Conservation (phyloP, 2,888 invertebrate genomes). For the Thymelicus acteon region DNA sequence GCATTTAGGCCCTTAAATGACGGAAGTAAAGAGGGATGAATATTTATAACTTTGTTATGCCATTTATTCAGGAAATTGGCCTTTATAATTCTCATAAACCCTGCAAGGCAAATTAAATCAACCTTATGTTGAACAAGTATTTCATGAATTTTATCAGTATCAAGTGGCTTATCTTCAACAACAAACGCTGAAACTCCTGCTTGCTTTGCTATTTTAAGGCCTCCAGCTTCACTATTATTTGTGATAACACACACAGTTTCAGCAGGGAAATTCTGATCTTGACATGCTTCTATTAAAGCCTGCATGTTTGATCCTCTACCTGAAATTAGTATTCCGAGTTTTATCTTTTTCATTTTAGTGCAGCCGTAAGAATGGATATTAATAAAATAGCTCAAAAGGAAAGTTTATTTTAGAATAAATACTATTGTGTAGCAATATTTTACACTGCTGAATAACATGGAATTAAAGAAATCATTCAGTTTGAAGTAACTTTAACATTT, state of each 20-base stretch:
- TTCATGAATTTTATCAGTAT: slow-evolving; percentile 11
- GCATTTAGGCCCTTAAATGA: slow-evolving; percentile 11
- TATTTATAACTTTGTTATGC: slow-evolving; percentile 12
- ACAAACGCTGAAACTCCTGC: slow-evolving; percentile 11
- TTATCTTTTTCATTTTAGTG: slow-evolving; percentile 11
- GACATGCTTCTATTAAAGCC: slow-evolving; percentile 15
- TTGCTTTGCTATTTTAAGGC: slow-evolving; percentile 8
- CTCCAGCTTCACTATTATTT: slow-evolving; percentile 10
- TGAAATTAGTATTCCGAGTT: slow-evolving; percentile 16
- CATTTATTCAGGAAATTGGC: slow-evolving; percentile 9
- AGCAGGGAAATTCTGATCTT: slow-evolving; percentile 9
- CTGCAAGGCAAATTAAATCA: slow-evolving; percentile 16
- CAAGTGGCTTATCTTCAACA: slow-evolving; percentile 11
- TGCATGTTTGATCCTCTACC: slow-evolving; percentile 9
- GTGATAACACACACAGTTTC: slow-evolving; percentile 9
- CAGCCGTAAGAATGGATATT: background rate
- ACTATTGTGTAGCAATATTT: too few relatives aligned
- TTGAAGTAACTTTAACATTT: too few relatives aligned
- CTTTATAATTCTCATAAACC: slow-evolving; percentile 9
- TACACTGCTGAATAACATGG: too few relatives aligned
- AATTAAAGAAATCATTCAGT: too few relatives aligned
- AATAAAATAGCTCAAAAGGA: slow-evolving; percentile 13
- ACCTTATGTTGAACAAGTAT: slow-evolving; percentile 16
- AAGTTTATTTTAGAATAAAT: slow-evolving; percentile 10
- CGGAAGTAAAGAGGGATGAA: slow-evolving; percentile 16